Percentiles rank a stretch among this genome's conserved stretches.
phyloP scores from a whole-genome alignment of 2,797 vertebrate species.

The Podarcis lilfordi region DNA sequence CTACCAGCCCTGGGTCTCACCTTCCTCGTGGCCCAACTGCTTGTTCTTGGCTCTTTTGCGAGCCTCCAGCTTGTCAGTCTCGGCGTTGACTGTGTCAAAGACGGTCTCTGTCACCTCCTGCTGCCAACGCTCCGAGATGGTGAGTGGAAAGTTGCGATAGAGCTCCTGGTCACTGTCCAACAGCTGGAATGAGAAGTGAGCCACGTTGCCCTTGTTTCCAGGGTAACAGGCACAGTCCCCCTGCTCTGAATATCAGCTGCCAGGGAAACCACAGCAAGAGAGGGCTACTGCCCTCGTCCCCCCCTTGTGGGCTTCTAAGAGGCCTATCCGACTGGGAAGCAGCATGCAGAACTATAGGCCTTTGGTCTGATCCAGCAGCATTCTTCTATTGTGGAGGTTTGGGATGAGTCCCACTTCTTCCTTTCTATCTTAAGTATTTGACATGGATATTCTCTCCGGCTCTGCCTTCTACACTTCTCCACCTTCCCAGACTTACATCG shows the following conservation, averaged over 20 bases:
- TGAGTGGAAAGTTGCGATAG: slow-evolving; percentile 81
- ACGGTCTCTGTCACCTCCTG: slow-evolving; percentile 81
- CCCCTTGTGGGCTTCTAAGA: too few relatives aligned
- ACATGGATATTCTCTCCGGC: not conserved
- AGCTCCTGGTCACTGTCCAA: slow-evolving; percentile 81
- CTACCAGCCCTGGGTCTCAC: slow-evolving; percentile 48
- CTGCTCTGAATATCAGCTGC: not conserved
- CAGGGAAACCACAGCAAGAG: not conserved
- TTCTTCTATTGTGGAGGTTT: not conserved
- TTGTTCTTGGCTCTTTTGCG: slow-evolving; percentile 82
- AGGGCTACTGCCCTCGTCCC: not conserved
- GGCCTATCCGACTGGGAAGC: not conserved
- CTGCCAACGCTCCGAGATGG: slow-evolving; percentile 83
- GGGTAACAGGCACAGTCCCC: not conserved
- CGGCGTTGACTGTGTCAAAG: slow-evolving; percentile 76
- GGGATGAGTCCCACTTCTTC: not conserved
- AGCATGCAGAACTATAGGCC: not conserved
- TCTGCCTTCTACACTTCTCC: not conserved
- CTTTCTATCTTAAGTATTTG: not conserved
- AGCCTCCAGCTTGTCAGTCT: slow-evolving; percentile 80
- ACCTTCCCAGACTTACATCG: not conserved
- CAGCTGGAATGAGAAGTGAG: slow-evolving; percentile 59
- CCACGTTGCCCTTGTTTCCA: not conserved
- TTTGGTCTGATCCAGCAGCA: not conserved
- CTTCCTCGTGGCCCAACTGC: slow-evolving; percentile 79